Evolutionary conservation across 2,797 vertebrate species (phyloP), one percentile per base, ranked within the genome.

Genomic region (Poeciliopsis presidionis): DNA sequence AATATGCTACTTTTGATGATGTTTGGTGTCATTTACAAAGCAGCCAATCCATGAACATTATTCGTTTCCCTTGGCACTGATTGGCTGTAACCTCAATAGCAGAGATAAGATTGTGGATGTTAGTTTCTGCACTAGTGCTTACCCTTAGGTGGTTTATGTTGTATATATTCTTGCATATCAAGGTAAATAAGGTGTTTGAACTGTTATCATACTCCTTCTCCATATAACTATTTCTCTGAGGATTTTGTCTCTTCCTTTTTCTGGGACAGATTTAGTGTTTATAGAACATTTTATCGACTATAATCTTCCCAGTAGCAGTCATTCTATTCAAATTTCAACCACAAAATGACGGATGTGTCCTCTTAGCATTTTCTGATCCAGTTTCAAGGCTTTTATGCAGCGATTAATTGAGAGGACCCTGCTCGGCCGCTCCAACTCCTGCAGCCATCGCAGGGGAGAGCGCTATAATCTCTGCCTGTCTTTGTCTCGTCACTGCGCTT

Each of bases 271-370:
- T 84, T 89, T 89, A 82, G 77, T 80, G 96, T 96, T 96, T 96
- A 91, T 94, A 95, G 95, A 94, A 94, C 87, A 85, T 94, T 96
- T 95, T 96, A 96, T 97, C 96, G 95, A 95, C 94, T 87, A 81
- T 94, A 93, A 94, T 94, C 96, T 95, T 94, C 88, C 81, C 96
- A 95, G 94, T 94, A 94, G 94, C 94, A 86, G 80, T 88, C 86
- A 92, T 91, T 93, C 91, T 76, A 3, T n/a, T 71, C n/a, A 45
- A 16, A 28, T 28, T 28, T 41, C 18, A n/a, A 14, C 41, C 41
- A 14, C 39, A n/a, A 43, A 43, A 43, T n/a, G 84, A 86, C 84
- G 90, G 88, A 33, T 67, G 39, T 63, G 61, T 65, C 63, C 51
- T 30, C 25, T 22, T 69, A 81, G 84, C 79, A 55, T 74, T 74